Evolutionary conservation across 2,113 vertebrate genomes (phyloP).

Genomic region (Peucedramus taeniatus): DNA sequence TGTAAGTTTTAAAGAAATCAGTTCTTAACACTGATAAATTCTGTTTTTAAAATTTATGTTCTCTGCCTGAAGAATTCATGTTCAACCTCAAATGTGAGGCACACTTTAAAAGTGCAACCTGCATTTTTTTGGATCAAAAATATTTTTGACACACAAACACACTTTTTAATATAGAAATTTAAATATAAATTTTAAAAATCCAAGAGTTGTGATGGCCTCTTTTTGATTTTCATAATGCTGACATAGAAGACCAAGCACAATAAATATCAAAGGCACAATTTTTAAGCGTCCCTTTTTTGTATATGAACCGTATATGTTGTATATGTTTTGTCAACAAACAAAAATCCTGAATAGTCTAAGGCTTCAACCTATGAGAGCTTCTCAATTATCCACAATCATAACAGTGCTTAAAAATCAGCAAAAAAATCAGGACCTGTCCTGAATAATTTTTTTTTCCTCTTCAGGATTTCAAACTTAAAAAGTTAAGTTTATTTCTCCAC

Average conservation of each 20-base stretch:
- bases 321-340: not conserved
- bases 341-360: not conserved
- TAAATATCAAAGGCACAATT: not conserved
- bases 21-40: not conserved
- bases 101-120: not conserved
- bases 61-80: not conserved
- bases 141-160: not conserved
- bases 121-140: not conserved
- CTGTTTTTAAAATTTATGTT: not conserved
- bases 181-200: not conserved
- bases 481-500: not conserved
- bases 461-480: not conserved
- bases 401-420: not conserved
- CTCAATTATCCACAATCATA: not conserved
- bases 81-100: not conserved
- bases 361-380: not conserved
- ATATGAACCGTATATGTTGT: too few species aligned
- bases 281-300: not conserved
- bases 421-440: not conserved
- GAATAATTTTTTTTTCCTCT: not conserved
- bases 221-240: not conserved
- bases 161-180: not conserved
- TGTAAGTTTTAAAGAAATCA: not conserved
- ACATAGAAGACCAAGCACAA: not conserved
- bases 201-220: not conserved